Percentiles rank a stretch among this genome's conserved stretches.
phyloP scores from a whole-genome alignment of 1,140 invertebrate species.

The Apis florea region DNA sequence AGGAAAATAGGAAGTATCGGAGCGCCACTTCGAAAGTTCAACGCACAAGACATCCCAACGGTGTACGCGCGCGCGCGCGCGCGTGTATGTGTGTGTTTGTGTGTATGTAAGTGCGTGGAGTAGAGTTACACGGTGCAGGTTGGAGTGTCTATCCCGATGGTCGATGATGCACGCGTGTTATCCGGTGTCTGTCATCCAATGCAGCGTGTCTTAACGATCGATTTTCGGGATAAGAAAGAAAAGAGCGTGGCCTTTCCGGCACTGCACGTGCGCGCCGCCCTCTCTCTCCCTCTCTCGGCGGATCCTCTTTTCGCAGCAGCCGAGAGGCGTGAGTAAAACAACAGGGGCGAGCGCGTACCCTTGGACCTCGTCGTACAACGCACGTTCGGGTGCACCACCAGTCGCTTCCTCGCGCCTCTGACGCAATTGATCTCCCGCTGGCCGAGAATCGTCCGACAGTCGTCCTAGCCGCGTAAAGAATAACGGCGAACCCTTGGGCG shows the following conservation, averaged over 20 bases:
- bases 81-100: too few species aligned
- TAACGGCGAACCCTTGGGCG: too few species aligned
- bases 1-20: too few species aligned
- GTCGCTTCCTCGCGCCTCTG: slow-evolving; percentile 16
- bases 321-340: slow-evolving; percentile 27
- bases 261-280: slow-evolving; percentile 45
- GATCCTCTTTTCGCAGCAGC: slow-evolving; percentile 19
- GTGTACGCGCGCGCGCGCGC: too few species aligned
- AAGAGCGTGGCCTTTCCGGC: slow-evolving; percentile 49
- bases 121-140: too few species aligned
- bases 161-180: slow-evolving; percentile 18
- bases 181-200: slow-evolving; percentile 25
- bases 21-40: neutral
- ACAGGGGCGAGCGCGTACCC: slow-evolving; percentile 34
- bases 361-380: slow-evolving; percentile 14
- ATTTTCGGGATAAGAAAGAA: slow-evolving; percentile 50
- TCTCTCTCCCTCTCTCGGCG: neutral
- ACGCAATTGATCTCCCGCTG: slow-evolving; percentile 33
- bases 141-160: neutral
- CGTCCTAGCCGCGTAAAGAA: too few species aligned
- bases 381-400: slow-evolving; percentile 19
- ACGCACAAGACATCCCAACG: too few species aligned
- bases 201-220: slow-evolving; percentile 48
- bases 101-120: neutral
- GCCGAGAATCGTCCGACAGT: neutral